Evolutionary conservation across 2,113 vertebrate genomes (phyloP).

Genomic region (Bubalus kerabau): DNA sequence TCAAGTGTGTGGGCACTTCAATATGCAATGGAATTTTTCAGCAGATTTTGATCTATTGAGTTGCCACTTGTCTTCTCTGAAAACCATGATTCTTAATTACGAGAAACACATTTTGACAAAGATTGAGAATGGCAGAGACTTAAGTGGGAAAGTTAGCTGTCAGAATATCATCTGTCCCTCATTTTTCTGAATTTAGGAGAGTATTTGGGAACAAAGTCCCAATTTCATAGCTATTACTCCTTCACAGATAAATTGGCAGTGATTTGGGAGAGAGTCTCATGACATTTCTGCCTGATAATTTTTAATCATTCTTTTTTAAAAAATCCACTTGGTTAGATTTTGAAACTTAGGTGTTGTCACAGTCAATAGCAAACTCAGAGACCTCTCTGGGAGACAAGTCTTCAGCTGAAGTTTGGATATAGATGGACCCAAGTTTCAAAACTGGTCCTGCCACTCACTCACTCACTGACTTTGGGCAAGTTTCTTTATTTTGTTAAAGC

Average conservation of each 20-base stretch:
- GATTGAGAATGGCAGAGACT: constrained; percentile 33
- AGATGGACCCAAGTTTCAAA: neutral
- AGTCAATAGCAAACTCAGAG: neutral
- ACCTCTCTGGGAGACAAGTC: neutral
- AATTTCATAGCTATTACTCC: constrained; percentile 11
- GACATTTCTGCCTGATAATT: neutral
- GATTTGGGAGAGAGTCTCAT: neutral
- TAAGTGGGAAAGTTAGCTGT: constrained; percentile 13
- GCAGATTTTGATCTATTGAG: neutral
- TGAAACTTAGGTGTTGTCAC: neutral
- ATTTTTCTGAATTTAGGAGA: constrained; percentile 31
- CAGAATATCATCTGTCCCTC: constrained; percentile 4
- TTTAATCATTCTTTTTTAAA: neutral
- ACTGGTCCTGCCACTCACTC: neutral
- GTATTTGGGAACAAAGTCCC: constrained; percentile 6
- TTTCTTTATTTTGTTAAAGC: neutral
- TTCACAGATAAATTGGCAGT: constrained; percentile 12
- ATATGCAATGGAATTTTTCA: neutral
- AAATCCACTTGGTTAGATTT: neutral
- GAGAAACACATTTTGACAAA: constrained; percentile 44
- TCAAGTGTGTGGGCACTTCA: neutral
- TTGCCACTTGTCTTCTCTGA: constrained; percentile 4
- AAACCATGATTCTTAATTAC: constrained; percentile 50
- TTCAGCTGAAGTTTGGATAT: neutral
- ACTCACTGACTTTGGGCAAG: neutral